A percentile compares a stretch with the other conserved stretches of the same genome.
Conservation (phyloP, 2,113 vertebrate species). For the Gulo gulo region DNA sequence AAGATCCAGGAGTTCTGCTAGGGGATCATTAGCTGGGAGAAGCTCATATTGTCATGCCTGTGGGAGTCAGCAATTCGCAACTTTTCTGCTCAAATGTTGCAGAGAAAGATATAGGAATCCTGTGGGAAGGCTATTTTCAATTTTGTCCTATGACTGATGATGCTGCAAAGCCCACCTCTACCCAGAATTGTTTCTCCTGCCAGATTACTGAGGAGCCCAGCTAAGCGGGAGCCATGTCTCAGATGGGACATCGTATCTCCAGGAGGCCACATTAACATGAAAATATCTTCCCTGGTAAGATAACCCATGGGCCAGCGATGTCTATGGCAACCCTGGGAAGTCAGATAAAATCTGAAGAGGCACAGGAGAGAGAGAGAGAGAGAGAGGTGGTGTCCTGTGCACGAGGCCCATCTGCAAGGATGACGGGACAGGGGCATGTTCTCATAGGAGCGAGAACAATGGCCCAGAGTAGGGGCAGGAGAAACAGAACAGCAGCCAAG, state of each 20-base stretch:
- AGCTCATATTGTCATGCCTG: fast-evolving
- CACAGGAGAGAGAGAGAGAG: background rate
- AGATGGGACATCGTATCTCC: background rate
- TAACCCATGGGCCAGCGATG: background rate
- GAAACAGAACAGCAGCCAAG: background rate
- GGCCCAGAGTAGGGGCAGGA: too few species aligned
- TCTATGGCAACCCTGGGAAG: background rate
- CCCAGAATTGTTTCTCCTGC: background rate
- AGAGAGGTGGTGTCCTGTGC: background rate
- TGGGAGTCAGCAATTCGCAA: too few species aligned
- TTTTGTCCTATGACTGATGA: too few species aligned
- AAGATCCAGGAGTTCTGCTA: background rate
- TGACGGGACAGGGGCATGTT: background rate
- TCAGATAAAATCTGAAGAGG: background rate
- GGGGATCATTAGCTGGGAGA: background rate
- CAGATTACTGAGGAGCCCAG: background rate
- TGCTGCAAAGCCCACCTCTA: fast-evolving
- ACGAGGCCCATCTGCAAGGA: background rate
- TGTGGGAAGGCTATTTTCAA: background rate
- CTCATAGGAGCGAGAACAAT: fast-evolving
- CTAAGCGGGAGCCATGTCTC: fast-evolving
- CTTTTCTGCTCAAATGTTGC: background rate
- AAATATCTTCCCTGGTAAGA: background rate
- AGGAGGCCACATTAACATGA: background rate
- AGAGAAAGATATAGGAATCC: background rate